Percentiles rank a stretch among this genome's conserved stretches.
These are phyloP conservation scores for Mesorhabditis sp. DNA, from an alignment of 2,888 invertebrate species.

Conservation along the genomic window DNA sequence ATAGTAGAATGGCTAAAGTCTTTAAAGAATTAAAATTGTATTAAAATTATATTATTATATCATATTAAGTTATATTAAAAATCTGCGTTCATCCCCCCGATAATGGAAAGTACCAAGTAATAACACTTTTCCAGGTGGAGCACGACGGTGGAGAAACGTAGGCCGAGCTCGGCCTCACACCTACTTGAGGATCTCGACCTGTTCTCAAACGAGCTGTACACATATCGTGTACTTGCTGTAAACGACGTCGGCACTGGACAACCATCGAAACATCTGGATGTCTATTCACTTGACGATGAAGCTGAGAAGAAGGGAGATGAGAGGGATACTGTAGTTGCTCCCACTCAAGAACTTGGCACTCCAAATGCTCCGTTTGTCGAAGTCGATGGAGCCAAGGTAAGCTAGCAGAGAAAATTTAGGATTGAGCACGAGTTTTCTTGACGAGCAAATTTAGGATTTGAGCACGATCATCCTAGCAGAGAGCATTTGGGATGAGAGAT, in stretches of 20 bases:
- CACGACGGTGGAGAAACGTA: conserved; percentile 39
- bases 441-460: no score
- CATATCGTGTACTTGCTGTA: conserved; percentile 44
- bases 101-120: conserved; percentile 15
- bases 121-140: conserved; percentile 20
- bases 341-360: conserved; percentile 16
- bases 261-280: conserved; percentile 43
- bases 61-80: no score
- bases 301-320: conserved; percentile 22
- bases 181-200: conserved; percentile 38
- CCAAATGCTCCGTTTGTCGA: conserved; percentile 25
- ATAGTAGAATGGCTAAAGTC: no score
- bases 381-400: conserved; percentile 34
- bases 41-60: no score
- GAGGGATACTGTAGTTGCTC: conserved; percentile 15
- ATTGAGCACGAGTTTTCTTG: no score
- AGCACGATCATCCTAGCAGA: no score
- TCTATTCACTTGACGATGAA: conserved; percentile 33
- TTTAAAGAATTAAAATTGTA: no score
- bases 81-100: no score
- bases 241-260: conserved; percentile 48
- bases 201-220: conserved; percentile 46
- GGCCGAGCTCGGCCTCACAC: conserved; percentile 26
- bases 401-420: conserved; percentile 20
- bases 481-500: no score